These are phyloP conservation scores for Hippocampus guttulatus DNA, from an alignment of 2,113 vertebrate genomes.

Conservation along the genomic window DNA sequence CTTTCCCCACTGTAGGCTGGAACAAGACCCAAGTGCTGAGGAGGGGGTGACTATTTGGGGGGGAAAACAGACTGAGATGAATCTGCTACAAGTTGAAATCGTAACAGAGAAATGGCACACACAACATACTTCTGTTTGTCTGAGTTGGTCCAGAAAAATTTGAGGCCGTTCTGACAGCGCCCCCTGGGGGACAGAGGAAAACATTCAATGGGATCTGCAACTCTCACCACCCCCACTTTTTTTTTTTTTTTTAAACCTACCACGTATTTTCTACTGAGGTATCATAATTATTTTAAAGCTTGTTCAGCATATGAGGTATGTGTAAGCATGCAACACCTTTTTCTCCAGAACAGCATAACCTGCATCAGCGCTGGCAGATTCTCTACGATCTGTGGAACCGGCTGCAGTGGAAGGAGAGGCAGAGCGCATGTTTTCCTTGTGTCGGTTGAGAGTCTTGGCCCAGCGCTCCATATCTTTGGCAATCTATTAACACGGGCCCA, in stretches of 20 bases:
- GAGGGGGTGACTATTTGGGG: conserved; percentile 53
- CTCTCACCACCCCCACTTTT: too few species aligned
- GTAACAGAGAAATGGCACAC: not conserved
- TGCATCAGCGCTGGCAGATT: conserved; percentile 85
- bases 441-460: conserved; percentile 86
- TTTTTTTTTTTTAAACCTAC: too few species aligned
- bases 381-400: conserved; percentile 69
- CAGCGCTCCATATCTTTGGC: conserved; percentile 92
- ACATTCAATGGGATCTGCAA: not conserved
- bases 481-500: conserved; percentile 66
- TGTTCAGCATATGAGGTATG: not conserved
- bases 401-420: conserved; percentile 44
- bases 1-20: conserved; percentile 83
- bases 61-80: not conserved
- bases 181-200: conserved; percentile 64
- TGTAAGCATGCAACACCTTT: conserved; percentile 69
- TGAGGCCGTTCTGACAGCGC: conserved; percentile 80
- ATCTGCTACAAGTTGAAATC: not conserved
- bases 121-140: conserved; percentile 69
- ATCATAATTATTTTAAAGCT: not conserved
- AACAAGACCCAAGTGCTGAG: conserved; percentile 71
- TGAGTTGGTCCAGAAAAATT: conserved; percentile 78
- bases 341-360: conserved; percentile 89
- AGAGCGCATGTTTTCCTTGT: conserved; percentile 86
- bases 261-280: not conserved